phyloP scores from a whole-genome alignment of 2,797 vertebrate species.

The Oreonectes daqikongensis region DNA sequence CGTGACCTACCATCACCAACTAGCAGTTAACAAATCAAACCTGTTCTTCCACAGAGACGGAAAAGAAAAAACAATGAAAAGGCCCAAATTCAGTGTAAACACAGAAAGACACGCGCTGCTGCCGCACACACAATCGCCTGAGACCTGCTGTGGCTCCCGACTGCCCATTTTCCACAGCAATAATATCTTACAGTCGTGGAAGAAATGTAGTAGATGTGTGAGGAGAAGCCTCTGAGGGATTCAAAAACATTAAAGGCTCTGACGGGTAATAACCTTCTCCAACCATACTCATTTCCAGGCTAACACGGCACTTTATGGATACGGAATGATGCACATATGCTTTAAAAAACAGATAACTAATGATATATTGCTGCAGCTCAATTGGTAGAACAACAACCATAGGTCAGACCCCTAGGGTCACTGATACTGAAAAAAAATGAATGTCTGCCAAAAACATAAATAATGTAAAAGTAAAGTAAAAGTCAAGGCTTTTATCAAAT shows the following conservation, averaged over 20 bases:
- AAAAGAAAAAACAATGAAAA: slow-evolving; percentile 53
- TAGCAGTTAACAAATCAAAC: slow-evolving; percentile 61
- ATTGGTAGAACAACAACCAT: no score
- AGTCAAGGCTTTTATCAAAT: no score
- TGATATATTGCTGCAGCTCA: background rate
- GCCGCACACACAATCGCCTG: slow-evolving; percentile 54
- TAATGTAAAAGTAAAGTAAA: background rate
- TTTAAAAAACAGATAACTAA: slow-evolving; percentile 28
- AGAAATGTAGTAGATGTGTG: slow-evolving; percentile 64
- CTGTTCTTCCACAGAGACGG: slow-evolving; percentile 48
- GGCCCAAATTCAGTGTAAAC: slow-evolving; percentile 65
- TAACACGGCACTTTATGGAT: slow-evolving; percentile 44
- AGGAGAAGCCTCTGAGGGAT: slow-evolving; percentile 58
- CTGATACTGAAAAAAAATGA: no score
- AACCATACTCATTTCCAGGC: slow-evolving; percentile 11
- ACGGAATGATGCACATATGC: slow-evolving; percentile 53
- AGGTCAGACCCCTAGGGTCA: no score
- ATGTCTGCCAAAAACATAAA: background rate
- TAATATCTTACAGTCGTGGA: slow-evolving; percentile 70
- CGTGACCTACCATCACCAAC: slow-evolving; percentile 47
- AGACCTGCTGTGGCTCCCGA: slow-evolving; percentile 56
- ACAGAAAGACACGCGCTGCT: slow-evolving; percentile 54
- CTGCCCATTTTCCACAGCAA: slow-evolving; percentile 71
- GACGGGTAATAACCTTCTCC: slow-evolving; percentile 24
- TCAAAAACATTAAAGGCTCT: slow-evolving; percentile 55